A percentile compares a stretch with the other conserved stretches of the same genome.
phyloP scores from a whole-genome alignment of 1,140 invertebrate species.

The Drosophila kohkoa region DNA sequence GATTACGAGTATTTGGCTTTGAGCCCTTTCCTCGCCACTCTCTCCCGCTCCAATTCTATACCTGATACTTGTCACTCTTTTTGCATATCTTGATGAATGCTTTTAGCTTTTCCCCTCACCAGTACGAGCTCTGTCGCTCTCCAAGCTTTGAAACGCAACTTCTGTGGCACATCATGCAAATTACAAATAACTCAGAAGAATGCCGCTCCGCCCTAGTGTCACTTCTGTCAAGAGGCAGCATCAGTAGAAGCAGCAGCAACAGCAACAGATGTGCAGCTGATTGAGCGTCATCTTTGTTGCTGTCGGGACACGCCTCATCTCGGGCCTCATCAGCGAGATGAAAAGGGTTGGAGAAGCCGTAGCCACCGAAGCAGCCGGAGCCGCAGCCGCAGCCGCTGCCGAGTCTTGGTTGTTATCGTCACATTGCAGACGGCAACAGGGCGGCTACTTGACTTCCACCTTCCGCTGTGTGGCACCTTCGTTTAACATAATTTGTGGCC shows the following conservation, averaged over 20 bases:
- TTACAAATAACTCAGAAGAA: conserved; percentile 44
- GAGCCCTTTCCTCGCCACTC: neutral
- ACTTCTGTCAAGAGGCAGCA: conserved; percentile 53
- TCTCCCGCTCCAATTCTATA: neutral
- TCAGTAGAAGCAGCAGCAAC: neutral
- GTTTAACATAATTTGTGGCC: conserved; percentile 74
- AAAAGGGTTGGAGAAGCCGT: neutral
- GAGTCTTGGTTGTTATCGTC: conserved; percentile 47
- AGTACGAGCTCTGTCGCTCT: no score
- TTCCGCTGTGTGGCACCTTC: conserved; percentile 61
- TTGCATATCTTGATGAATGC: conserved; percentile 1
- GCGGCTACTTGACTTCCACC: conserved; percentile 70
- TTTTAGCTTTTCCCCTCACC: neutral
- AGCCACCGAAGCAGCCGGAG: conserved; percentile 19
- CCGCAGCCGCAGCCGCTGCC: conserved; percentile 1
- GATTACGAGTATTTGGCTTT: conserved; percentile 9
- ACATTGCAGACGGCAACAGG: conserved; percentile 16
- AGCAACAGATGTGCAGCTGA: conserved; percentile 74
- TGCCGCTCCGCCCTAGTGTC: conserved; percentile 62
- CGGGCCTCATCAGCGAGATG: conserved; percentile 38
- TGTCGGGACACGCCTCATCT: conserved; percentile 34
- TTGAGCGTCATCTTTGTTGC: conserved; percentile 67
- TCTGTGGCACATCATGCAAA: conserved; percentile 45
- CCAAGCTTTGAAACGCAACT: no score
- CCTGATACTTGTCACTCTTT: conserved; percentile 15